Evolutionary conservation across 2,888 invertebrate species (phyloP), one percentile per base, ranked within the genome.

Genomic region (Anaspis maculata): DNA sequence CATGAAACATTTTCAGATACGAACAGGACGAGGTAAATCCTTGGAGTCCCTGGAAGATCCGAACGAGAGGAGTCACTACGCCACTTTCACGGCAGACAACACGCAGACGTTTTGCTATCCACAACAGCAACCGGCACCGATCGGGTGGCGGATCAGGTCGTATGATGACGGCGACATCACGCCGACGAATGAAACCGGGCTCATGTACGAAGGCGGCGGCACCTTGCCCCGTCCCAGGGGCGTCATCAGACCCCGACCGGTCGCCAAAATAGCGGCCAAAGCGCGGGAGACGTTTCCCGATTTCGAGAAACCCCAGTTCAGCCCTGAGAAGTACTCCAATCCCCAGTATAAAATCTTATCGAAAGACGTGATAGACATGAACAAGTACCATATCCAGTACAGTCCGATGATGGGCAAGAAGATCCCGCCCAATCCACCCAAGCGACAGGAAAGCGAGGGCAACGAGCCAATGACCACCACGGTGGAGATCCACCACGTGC

Each of bases 151-250:
- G 25, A 69, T 70, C 1, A 72, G 76, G 43, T 82, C 84, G 41
- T 87, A 85, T 61, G 89, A 90, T 61, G 90, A 90, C 58, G 90
- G 90, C 11, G 90, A 91, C 62, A 83, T 90, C 44, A 90, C 90
- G 16, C 84, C 85, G 9, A 90, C 90, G 27, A 90, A 90, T 58
- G 89, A 90, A 62, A 68, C 71, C 16, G 47, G 43, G 3, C 32
- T 56, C 15, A 25, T 61, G 21, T 63, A 64, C 37, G 83, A 83
- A 49, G 86, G 86, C 0, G 84, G 86, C 2, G 89, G 90, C 4
- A 92, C 92, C 0, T 64, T 92, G 40, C 90, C 91, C 1, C 76
- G 92, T 33, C 90, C 89, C 3, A 71, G 88, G 43, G 84, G 84
- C 1, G 69, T 84, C 9, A 83, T 87, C 13, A 76, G 86, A 39